Base-by-base conservation (phyloP, 2,888 invertebrate genomes). In the Eupithecia centaureata region DNA sequence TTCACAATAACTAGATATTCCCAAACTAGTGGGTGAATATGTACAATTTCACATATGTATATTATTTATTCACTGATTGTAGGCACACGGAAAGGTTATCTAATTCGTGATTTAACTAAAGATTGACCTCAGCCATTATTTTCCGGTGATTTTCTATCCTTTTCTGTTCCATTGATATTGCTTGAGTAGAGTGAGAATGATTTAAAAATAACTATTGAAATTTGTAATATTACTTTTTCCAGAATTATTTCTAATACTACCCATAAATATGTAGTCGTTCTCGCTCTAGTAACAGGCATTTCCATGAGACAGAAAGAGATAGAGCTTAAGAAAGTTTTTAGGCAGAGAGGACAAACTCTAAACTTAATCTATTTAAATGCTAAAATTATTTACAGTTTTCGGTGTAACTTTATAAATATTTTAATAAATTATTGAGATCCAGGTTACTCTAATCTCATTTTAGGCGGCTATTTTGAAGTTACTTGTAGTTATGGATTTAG, bases 371-470 rank as follows among this genome's bases (percentile, higher is more conserved):
- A 69, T 73, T 74, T 74, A 73, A 73, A 74, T 76, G 68, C 74
- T 76, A 71, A 68, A 70, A 42, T 66, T 79, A 77, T 76, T 70
- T 79, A 79, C 78, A 79, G 60, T 42, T 76, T 68, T 73, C 76
- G 80, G 80, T 80, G 81, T 62, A 52, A 58, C 72, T 77, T 79
- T 80, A 86, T 88, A 89, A 87, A 87, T 88, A 87, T 85, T 83
- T 86, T 85, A 81, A 85, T 88, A 86, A 86, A 87, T 86, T 88
- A 87, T 83, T 91, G 92, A 92, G 92, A 92, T 92, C 92, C 85
- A 82, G 87, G 83, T 91, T 90, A 82, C 87, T 74, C 85, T 92
- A 92, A 92, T 92, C 92, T 92, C 92, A 88, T 88, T 56, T 81
- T 83, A 82, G 80, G 84, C 80, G 79, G 82, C 68, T 78, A 73